Evolutionary conservation across 2,888 invertebrate genomes (phyloP).

Genomic region (Eilema caniola): DNA sequence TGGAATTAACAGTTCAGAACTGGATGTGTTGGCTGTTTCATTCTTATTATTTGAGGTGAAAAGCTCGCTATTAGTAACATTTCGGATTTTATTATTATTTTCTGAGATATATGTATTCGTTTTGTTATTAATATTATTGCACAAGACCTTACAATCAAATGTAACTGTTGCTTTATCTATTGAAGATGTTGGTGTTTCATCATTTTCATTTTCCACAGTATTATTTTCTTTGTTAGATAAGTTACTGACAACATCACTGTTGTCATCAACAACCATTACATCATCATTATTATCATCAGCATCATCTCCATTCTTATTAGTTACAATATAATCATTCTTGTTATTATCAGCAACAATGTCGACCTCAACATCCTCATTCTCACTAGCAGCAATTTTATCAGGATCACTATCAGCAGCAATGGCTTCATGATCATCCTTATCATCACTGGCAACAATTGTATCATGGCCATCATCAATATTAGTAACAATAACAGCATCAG

Average conservation of each 20-base stretch:
- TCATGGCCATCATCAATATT: neutral
- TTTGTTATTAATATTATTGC: neutral
- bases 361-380: conserved; percentile 11
- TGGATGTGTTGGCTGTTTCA: neutral
- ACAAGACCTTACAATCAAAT: neutral
- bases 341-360: too few relatives aligned
- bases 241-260: conserved; percentile 19
- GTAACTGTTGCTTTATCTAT: neutral
- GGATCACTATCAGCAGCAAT: neutral
- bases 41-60: neutral
- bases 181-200: neutral
- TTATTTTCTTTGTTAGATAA: conserved; percentile 28
- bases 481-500: conserved; percentile 13
- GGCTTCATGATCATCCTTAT: conserved; percentile 2
- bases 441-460: conserved; percentile 14
- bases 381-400: conserved; percentile 2
- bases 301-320: neutral
- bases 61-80: neutral
- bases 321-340: neutral
- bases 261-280: conserved; percentile 3
- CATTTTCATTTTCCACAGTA: neutral
- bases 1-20: conserved; percentile 31
- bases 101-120: neutral
- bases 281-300: neutral
- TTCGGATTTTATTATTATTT: neutral